A percentile compares a stretch with the other conserved stretches of the same genome.
Conservation (phyloP, 2,113 vertebrate species). For the Lethenteron camtschaticum region DNA sequence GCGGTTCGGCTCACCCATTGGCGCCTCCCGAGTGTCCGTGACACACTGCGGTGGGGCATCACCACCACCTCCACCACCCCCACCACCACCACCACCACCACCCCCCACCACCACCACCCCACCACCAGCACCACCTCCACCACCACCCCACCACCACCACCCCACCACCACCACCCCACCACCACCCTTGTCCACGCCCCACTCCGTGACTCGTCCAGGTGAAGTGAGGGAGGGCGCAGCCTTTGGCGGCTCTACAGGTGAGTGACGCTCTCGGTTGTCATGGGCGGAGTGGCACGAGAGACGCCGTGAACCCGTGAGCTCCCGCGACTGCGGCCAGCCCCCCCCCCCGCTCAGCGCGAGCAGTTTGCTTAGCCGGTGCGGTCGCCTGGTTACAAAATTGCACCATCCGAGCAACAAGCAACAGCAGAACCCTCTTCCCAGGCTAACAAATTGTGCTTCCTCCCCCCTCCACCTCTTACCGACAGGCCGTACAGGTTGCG, state of each 20-base stretch:
- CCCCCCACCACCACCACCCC: constrained; percentile 7
- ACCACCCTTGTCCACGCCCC: constrained; percentile 6
- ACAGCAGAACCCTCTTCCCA: constrained; percentile 27
- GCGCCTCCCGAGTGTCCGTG: constrained; percentile 12
- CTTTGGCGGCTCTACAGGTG: constrained; percentile 14
- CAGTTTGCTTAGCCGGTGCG: constrained; percentile 21
- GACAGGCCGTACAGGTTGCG: too few species aligned
- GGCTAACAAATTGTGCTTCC: constrained; percentile 25
- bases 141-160: constrained; percentile 9
- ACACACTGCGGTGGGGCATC: constrained; percentile 14
- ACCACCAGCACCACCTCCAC: too few species aligned
- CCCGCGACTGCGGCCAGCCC: constrained; percentile 17
- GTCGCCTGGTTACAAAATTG: constrained; percentile 25
- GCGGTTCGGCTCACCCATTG: constrained; percentile 16
- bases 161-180: constrained; percentile 10
- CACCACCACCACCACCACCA: neutral
- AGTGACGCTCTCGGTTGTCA: constrained; percentile 12
- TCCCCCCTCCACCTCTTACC: constrained; percentile 3
- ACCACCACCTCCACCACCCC: constrained; percentile 6
- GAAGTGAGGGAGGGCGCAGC: constrained; percentile 13
- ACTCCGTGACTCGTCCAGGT: constrained; percentile 13
- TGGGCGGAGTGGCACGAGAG: constrained; percentile 17
- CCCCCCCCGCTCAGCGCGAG: constrained; percentile 13
- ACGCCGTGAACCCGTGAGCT: constrained; percentile 18
- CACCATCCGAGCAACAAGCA: constrained; percentile 22